Conservation (phyloP, 2,888 invertebrate genomes). For the Opisthograptis luteolata region DNA sequence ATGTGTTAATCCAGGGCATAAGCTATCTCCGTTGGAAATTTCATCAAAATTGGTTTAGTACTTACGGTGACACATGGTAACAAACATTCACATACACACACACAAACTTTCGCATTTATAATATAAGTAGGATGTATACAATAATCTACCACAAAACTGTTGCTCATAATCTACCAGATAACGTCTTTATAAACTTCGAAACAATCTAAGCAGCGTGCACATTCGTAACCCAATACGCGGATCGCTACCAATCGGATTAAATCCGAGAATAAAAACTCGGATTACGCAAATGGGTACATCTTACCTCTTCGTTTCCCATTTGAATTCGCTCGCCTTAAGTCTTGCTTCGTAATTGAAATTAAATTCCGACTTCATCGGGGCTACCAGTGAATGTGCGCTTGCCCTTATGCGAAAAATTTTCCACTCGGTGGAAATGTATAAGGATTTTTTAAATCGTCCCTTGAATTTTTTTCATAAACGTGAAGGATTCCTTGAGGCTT, state of each 20-base stretch:
- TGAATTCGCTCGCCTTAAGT: slow-evolving; percentile 61
- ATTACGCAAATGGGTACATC: slow-evolving; percentile 62
- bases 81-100: not conserved
- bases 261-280: slow-evolving; percentile 57
- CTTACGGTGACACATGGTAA: not conserved
- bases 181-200: slow-evolving; percentile 4
- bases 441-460: slow-evolving; percentile 26
- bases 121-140: too few species aligned
- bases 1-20: too few species aligned
- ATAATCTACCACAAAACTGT: too few species aligned
- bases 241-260: slow-evolving; percentile 54
- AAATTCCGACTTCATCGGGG: slow-evolving; percentile 58
- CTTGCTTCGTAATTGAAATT: slow-evolving; percentile 68
- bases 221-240: slow-evolving; percentile 26
- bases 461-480: slow-evolving; percentile 26
- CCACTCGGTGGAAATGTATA: slow-evolving; percentile 16
- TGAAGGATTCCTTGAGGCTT: slow-evolving; percentile 18
- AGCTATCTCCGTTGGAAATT: too few species aligned
- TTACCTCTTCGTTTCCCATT: slow-evolving; percentile 51
- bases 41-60: too few species aligned
- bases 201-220: slow-evolving; percentile 6
- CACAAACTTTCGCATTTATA: too few species aligned
- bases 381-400: slow-evolving; percentile 45
- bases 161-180: slow-evolving; percentile 1
- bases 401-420: slow-evolving; percentile 20